Evolutionary conservation across 2,113 vertebrate species (phyloP).

Genomic region (Eulacestoma nigropectus): DNA sequence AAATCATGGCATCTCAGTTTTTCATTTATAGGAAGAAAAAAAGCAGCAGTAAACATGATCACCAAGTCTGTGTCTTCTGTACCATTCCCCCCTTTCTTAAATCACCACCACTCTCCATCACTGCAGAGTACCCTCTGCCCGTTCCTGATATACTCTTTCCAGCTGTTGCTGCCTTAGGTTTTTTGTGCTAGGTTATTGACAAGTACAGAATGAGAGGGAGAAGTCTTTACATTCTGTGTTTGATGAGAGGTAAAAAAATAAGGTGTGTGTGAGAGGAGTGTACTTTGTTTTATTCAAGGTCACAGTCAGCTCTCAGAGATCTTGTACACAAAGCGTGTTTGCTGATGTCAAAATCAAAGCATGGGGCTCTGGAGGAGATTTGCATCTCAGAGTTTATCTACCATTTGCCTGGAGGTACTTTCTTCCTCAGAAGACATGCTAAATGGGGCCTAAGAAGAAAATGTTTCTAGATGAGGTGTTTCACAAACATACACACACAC

Average conservation of each 20-base stretch:
- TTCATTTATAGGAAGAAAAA: not conserved
- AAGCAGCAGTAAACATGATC: not conserved
- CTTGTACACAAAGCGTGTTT: not conserved
- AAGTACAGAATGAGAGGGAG: not conserved
- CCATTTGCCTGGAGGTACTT: not conserved
- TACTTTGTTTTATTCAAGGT: not conserved
- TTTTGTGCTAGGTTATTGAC: not conserved
- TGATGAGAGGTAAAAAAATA: not conserved
- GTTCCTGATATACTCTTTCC: not conserved
- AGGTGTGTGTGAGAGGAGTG: not conserved
- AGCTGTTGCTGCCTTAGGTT: not conserved
- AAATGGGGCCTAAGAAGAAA: not conserved
- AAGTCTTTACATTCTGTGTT: not conserved
- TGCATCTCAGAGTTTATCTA: not conserved
- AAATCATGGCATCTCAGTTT: not conserved
- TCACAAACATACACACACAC: not conserved
- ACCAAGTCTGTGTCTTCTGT: not conserved
- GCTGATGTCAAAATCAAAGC: not conserved
- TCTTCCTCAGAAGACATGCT: not conserved
- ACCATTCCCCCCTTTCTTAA: not conserved
- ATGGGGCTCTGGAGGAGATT: not conserved
- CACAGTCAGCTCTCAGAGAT: not conserved
- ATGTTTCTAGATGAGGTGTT: not conserved
- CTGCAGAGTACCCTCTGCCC: not conserved
- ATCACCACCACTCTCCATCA: not conserved